These are phyloP conservation scores for Hyppa rectilinea DNA, from an alignment of 2,888 invertebrate species.

Conservation along the genomic window DNA sequence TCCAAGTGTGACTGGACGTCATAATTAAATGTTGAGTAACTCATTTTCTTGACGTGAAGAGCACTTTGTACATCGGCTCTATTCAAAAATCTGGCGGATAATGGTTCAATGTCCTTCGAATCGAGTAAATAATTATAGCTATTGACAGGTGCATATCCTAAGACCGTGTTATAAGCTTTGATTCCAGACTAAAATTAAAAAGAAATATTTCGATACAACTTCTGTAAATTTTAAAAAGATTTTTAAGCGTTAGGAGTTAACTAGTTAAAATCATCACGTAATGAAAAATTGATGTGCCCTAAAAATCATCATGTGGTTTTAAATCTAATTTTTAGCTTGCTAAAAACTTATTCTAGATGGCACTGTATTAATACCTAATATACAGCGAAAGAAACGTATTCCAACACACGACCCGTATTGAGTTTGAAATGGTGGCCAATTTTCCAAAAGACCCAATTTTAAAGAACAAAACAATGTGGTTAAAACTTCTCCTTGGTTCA, in stretches of 20 bases:
- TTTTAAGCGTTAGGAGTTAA: too few relatives aligned
- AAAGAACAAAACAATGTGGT: background rate
- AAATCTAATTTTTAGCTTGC: too few relatives aligned
- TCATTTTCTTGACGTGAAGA: conserved; percentile 48
- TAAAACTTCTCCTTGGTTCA: background rate
- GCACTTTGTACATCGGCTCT: conserved; percentile 41
- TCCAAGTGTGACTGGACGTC: rapidly evolving
- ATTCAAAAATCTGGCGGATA: conserved; percentile 30
- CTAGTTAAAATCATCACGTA: too few relatives aligned
- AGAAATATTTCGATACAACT: background rate
- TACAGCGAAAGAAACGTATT: too few relatives aligned
- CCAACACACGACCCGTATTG: too few relatives aligned
- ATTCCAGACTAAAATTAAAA: background rate
- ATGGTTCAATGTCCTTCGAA: rapidly evolving
- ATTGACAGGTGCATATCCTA: background rate
- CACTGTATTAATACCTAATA: too few relatives aligned
- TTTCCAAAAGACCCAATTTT: background rate
- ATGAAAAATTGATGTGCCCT: too few relatives aligned
- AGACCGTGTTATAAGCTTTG: rapidly evolving
- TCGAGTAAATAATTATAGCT: conserved; percentile 3
- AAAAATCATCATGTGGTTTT: too few relatives aligned
- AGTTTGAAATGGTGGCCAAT: background rate
- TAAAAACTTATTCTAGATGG: too few relatives aligned
- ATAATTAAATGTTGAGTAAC: rapidly evolving
- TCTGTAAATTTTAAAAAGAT: too few relatives aligned